Base-by-base conservation (phyloP, 2,888 invertebrate species). In the Scaptomyza flava region DNA sequence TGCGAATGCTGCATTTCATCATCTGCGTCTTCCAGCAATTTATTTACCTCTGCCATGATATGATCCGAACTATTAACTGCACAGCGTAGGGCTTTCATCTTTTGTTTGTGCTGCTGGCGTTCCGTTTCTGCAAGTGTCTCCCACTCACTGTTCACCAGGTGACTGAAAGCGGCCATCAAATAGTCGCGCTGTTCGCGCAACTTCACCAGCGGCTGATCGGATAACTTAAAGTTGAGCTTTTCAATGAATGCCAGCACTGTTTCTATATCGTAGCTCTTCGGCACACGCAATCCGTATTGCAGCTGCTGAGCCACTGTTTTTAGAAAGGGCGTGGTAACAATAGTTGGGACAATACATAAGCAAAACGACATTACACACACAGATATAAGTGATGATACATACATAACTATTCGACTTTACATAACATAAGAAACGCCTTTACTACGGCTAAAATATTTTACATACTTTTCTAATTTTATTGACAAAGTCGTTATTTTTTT, bases 171-270 rank as follows among this genome's bases (percentile, higher is more conserved):
- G 23, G 45, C 42, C 14, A 75, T 11, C 41, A 87, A 54, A 70
- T 83, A 89, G 31, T 72, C 68, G 3, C 74, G 64, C 12, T 81
- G 58, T 23, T 59, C 51, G n/a, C 81, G 77, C 14, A 75, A 7
- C 12, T 48, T 47, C 2, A 8, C 36, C 45, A 83, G 23, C 9
- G 66, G 50, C 8, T 38, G 47, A 6, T 52, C 48, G 14, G 20
- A 12, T 20, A 34, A 3, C 23, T 50, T 20, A 9, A 23, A 17
- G 11, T 69, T 31, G 7, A 81, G 51, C 9, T 66, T n/a, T 2
- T 71, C 31, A 6, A 84, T 33, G 41, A 89, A 90, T 33, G 47
- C 45, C 14, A 38, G 46, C 1, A 89, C 58, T n/a, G 76, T 65
- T n/a, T 79, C 67, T 65, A 57, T 53, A 38, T 72, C 74, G 50